Conservation (phyloP, 2,797 vertebrate species). For the Geotrypetes seraphini region DNA sequence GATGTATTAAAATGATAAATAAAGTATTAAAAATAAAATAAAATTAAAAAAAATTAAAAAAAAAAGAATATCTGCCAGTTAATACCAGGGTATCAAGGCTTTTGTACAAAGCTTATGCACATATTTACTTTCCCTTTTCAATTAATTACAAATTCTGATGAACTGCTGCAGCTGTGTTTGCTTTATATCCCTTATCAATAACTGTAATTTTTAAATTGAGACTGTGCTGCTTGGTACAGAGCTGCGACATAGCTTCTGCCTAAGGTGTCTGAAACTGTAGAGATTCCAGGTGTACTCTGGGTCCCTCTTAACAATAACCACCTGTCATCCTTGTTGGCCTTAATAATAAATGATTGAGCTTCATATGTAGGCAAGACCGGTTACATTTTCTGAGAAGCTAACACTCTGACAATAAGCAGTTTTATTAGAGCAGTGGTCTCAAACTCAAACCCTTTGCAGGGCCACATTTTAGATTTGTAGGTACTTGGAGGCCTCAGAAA, state of each 20-base stretch:
- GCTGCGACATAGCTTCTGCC: not conserved
- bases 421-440: no score
- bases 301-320: conserved; percentile 50
- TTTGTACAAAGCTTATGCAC: no score
- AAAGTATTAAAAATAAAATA: no score
- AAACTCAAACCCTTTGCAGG: no score
- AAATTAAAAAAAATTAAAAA: no score
- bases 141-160: no score
- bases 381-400: not conserved
- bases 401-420: not conserved
- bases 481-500: no score
- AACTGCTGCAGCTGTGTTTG: not conserved
- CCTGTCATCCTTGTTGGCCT: conserved; percentile 66
- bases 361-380: not conserved
- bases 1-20: no score
- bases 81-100: no score
- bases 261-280: conserved; percentile 12
- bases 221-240: not conserved
- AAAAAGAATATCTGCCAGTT: no score
- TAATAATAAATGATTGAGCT: conserved; percentile 45
- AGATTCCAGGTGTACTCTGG: conserved; percentile 32
- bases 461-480: no score
- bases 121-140: no score
- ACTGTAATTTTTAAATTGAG: not conserved
- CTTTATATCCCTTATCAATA: not conserved